phyloP scores from a whole-genome alignment of 2,888 invertebrate genomes.

The Pemphredon lugubris region DNA sequence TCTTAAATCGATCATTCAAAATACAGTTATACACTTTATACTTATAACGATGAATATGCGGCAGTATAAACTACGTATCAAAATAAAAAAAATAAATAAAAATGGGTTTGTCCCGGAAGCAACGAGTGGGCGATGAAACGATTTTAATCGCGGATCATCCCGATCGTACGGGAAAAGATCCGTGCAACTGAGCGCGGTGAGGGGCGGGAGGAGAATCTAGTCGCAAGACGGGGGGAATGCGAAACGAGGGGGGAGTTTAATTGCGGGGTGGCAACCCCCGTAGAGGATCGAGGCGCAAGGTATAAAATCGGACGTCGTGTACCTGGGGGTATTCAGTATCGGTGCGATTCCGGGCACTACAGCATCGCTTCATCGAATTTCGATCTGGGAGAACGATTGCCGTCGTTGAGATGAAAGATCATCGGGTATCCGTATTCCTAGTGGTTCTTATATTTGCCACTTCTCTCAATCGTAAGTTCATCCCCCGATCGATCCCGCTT shows the following conservation, averaged over 20 bases:
- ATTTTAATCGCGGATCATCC: no score
- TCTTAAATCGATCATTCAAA: no score
- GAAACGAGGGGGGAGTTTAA: conserved; percentile 52
- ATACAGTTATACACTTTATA: no score
- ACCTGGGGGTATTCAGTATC: conserved; percentile 70
- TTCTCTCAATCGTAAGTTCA: conserved; percentile 69
- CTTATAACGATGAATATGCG: no score
- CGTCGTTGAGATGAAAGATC: conserved; percentile 62
- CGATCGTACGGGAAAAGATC: conserved; percentile 6
- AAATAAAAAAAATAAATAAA: no score
- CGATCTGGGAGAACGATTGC: conserved; percentile 11
- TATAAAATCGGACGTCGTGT: conserved; percentile 72
- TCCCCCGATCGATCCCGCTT: neutral
- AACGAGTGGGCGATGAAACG: no score
- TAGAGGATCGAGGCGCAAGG: conserved; percentile 58
- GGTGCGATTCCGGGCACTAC: conserved; percentile 54
- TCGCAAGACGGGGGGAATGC: conserved; percentile 25
- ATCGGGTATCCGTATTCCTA: conserved; percentile 57
- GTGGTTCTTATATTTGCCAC: conserved; percentile 66
- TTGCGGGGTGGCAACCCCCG: conserved; percentile 30
- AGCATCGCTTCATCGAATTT: conserved; percentile 45
- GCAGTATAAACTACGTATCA: no score
- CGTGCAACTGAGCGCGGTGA: neutral
- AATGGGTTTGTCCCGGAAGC: no score
- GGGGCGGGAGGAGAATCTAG: neutral